Evolutionary conservation across 2,113 vertebrate species (phyloP).

Genomic region (Corvus moneduloides): DNA sequence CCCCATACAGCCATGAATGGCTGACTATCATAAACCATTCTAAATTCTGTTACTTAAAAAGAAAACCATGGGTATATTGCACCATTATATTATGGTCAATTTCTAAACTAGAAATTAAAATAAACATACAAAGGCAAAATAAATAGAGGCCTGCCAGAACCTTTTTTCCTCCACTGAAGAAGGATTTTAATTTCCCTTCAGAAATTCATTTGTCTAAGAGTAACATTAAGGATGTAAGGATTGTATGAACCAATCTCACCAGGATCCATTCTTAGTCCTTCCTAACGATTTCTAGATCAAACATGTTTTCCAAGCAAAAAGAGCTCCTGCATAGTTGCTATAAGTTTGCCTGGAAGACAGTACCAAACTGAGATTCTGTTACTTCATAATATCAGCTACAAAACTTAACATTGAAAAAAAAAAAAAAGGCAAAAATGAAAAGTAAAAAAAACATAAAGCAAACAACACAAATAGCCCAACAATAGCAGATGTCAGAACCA

Average conservation of each 20-base stretch:
- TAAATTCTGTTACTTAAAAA: background rate
- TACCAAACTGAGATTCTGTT: slow-evolving; percentile 37
- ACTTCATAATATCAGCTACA: background rate
- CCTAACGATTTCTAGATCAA: slow-evolving; percentile 41
- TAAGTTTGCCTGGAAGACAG: slow-evolving; percentile 28
- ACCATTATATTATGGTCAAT: background rate
- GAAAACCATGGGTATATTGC: background rate
- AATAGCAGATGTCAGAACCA: background rate
- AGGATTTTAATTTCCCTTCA: background rate
- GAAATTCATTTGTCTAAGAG: background rate
- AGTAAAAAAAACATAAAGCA: background rate
- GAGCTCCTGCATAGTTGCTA: slow-evolving; percentile 18
- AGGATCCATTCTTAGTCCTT: slow-evolving; percentile 44
- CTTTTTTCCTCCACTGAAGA: background rate
- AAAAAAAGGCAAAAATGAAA: background rate
- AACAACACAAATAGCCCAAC: background rate
- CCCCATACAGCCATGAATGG: background rate
- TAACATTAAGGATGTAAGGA: slow-evolving; percentile 16
- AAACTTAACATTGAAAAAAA: background rate
- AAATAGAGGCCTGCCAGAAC: background rate
- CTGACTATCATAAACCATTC: background rate
- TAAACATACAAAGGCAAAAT: background rate
- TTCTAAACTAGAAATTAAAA: background rate
- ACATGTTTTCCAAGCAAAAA: slow-evolving; percentile 52
- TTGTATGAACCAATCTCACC: slow-evolving; percentile 14